A percentile compares a stretch with the other conserved stretches of the same genome.
Evolutionary conservation across 2,888 invertebrate species (phyloP).

Genomic region (Dinocampus coccinellae): DNA sequence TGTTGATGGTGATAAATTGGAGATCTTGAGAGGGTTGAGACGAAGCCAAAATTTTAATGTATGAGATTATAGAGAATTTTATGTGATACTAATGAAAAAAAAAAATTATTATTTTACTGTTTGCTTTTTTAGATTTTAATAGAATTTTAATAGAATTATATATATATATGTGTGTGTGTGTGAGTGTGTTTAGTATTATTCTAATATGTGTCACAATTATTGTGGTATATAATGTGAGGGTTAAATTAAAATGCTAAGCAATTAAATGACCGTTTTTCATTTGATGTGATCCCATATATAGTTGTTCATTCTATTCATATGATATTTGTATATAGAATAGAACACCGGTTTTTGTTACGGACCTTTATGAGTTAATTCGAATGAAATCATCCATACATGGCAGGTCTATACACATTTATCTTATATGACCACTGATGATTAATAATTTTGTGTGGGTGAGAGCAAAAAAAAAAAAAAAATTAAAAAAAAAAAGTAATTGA

Average conservation of each 20-base stretch:
- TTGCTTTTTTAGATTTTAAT: too few relatives aligned
- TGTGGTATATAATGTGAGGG: background rate
- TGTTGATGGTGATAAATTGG: background rate
- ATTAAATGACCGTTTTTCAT: background rate
- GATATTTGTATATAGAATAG: background rate
- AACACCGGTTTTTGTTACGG: background rate
- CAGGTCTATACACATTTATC: background rate
- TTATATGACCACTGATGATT: background rate
- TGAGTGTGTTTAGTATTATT: too few relatives aligned
- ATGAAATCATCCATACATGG: conserved; percentile 27
- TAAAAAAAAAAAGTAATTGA: background rate
- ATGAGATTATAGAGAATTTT: conserved; percentile 7
- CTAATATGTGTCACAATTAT: too few relatives aligned
- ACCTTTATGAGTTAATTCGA: conserved; percentile 11
- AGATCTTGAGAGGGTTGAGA: background rate
- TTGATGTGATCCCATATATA: background rate
- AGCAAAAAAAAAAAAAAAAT: too few relatives aligned
- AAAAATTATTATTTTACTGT: background rate
- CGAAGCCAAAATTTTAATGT: background rate
- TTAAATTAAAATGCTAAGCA: background rate
- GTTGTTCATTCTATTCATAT: conserved; percentile 1
- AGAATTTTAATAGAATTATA: background rate
- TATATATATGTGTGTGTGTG: background rate
- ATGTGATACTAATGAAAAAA: background rate
- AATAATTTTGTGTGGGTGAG: conserved; percentile 10